Conservation (phyloP, 1,140 invertebrate genomes). For the Tigriopus japonicus region DNA sequence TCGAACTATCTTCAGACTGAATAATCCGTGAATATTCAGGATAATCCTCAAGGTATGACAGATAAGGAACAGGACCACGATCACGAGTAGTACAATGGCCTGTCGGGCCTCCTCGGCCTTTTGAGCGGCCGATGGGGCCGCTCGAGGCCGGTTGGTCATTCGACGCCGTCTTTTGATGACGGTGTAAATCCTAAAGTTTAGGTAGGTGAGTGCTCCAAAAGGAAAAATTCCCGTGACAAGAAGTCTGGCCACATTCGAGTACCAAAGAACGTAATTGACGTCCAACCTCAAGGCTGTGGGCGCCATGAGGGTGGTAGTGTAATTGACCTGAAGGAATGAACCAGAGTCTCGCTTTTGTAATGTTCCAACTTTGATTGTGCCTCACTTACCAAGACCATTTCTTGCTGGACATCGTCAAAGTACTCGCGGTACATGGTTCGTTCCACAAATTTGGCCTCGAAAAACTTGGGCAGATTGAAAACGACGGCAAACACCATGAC, state of each 20-base stretch:
- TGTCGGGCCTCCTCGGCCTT: slow-evolving; percentile 7
- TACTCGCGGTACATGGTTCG: background rate
- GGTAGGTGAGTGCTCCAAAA: background rate
- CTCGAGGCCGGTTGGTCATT: slow-evolving; percentile 3
- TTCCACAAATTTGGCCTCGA: slow-evolving; percentile 1
- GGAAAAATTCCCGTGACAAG: slow-evolving; percentile 5
- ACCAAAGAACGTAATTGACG: slow-evolving; percentile 7
- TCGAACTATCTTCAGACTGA: background rate
- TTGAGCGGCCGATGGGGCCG: slow-evolving; percentile 2
- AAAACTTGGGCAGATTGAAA: slow-evolving; percentile 8
- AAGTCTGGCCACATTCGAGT: slow-evolving; percentile 8
- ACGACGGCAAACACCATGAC: slow-evolving; percentile 7
- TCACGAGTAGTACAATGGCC: slow-evolving; percentile 4
- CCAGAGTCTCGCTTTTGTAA: too few species aligned
- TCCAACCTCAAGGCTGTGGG: background rate
- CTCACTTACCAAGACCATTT: too few species aligned
- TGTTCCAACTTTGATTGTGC: too few species aligned
- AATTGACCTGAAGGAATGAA: background rate
- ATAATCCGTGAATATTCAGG: slow-evolving; percentile 2
- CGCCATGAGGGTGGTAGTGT: background rate
- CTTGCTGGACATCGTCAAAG: background rate
- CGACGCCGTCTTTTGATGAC: slow-evolving; percentile 4
- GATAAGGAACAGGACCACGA: slow-evolving; percentile 6
- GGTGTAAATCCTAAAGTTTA: slow-evolving; percentile 5
- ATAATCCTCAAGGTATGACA: slow-evolving; percentile 7